Evolutionary conservation across 2,797 vertebrate genomes (phyloP).

Genomic region (Parauchenoglanis ngamensis): DNA sequence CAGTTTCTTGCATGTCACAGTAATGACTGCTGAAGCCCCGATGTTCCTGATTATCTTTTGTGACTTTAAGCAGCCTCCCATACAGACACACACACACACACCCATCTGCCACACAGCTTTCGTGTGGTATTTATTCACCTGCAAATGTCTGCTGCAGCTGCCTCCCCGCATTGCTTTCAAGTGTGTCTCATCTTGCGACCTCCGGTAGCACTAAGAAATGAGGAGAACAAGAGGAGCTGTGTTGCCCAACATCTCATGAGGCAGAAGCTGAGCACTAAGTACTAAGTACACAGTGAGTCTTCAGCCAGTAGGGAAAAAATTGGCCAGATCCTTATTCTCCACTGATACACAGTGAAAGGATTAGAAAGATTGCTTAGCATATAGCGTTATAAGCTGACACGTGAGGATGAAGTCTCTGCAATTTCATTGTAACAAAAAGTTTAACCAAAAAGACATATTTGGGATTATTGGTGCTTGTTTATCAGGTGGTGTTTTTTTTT

Average conservation of each 20-base stretch:
- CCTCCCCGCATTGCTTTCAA: constrained; percentile 42
- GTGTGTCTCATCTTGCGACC: constrained; percentile 53
- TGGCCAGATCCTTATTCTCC: constrained; percentile 1
- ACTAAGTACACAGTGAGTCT: constrained; percentile 38
- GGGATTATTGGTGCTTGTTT: constrained; percentile 1
- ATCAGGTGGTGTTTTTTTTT: not conserved
- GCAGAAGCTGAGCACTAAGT: constrained; percentile 26
- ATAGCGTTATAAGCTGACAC: not conserved
- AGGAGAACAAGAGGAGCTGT: constrained; percentile 58
- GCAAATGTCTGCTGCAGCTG: constrained; percentile 48
- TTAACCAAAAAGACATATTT: constrained; percentile 39
- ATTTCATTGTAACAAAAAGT: not conserved
- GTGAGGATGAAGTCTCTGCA: not conserved
- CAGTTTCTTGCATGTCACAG: constrained; percentile 60
- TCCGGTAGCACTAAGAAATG: constrained; percentile 43
- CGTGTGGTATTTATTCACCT: constrained; percentile 55
- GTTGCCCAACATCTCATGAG: constrained; percentile 53
- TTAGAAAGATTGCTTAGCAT: not conserved
- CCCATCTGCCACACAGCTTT: constrained; percentile 28
- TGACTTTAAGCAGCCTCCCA: constrained; percentile 38
- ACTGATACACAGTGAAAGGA: not conserved
- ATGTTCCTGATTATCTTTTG: constrained; percentile 46
- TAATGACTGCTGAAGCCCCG: constrained; percentile 37
- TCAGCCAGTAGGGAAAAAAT: constrained; percentile 37
- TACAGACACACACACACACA: constrained; percentile 5